Evolutionary conservation across 1,140 invertebrate species (phyloP).

Genomic region (Drosophila navojoa): DNA sequence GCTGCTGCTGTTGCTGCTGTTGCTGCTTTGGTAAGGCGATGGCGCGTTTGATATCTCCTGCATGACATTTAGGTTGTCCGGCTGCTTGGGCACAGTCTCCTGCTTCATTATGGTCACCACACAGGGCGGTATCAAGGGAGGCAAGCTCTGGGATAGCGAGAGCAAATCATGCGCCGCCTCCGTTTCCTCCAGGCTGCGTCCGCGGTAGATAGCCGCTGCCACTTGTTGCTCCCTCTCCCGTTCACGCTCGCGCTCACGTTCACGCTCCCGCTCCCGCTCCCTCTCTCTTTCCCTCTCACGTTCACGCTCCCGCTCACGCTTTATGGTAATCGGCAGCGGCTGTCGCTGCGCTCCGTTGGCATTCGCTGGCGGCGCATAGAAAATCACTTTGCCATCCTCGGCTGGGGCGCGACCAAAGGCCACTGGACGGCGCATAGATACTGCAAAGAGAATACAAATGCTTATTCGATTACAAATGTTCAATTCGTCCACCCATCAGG

Average conservation of each 20-base stretch:
- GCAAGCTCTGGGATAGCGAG: conserved; percentile 91
- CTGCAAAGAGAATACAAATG: conserved; percentile 31
- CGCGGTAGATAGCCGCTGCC: conserved; percentile 84
- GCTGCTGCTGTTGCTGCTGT: conserved; percentile 31
- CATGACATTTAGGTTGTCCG: conserved; percentile 67
- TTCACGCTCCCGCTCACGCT: conserved; percentile 72
- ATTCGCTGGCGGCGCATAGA: conserved; percentile 79
- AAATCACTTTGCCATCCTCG: conserved; percentile 80
- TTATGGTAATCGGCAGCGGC: conserved; percentile 64
- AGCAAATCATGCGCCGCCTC: conserved; percentile 94
- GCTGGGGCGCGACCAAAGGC: conserved; percentile 67
- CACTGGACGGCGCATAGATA: conserved; percentile 76
- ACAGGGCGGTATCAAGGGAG: conserved; percentile 88
- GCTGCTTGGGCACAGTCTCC: conserved; percentile 50
- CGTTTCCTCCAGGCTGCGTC: conserved; percentile 90
- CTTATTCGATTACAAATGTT: conserved; percentile 26
- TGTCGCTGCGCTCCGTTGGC: conserved; percentile 49
- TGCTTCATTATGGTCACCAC: conserved; percentile 86
- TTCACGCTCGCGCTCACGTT: conserved; percentile 25
- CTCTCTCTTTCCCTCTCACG: conserved; percentile 27
- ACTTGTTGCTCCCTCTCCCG: conserved; percentile 78
- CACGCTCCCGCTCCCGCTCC: conserved; percentile 58
- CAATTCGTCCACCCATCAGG: neutral
- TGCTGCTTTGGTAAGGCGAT: conserved; percentile 37
- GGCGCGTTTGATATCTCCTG: conserved; percentile 80